phyloP scores from a whole-genome alignment of 2,113 vertebrate genomes.

The Pipra filicauda region DNA sequence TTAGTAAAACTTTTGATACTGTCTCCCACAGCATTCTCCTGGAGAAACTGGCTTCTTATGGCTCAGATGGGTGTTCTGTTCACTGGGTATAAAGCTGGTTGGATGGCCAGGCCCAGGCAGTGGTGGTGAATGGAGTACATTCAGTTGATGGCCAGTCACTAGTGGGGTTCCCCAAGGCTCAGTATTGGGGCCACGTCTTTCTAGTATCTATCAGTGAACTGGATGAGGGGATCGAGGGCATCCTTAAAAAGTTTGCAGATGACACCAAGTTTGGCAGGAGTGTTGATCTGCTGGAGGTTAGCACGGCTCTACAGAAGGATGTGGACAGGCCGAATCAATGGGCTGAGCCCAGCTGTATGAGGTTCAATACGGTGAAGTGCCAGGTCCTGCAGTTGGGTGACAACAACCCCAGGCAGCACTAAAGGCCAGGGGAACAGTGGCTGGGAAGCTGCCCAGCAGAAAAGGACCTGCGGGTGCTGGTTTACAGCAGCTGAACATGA shows the following conservation, averaged over 20 bases:
- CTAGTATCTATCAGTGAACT: neutral
- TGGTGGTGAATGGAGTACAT: neutral
- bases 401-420: neutral
- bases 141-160: neutral
- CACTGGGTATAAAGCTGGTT: neutral
- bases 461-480: neutral
- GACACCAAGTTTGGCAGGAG: neutral
- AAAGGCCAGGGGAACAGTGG: neutral
- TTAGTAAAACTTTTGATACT: neutral
- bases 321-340: neutral
- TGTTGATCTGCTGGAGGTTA: neutral
- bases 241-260: neutral
- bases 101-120: neutral
- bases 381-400: neutral
- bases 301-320: neutral
- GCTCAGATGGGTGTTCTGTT: neutral
- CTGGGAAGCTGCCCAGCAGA: neutral
- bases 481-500: neutral
- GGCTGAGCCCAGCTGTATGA: neutral
- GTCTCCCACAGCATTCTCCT: neutral
- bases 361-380: neutral
- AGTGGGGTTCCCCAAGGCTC: neutral
- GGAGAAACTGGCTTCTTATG: neutral
- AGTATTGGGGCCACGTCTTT: neutral
- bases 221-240: neutral